These are phyloP conservation scores for Drosophila flavopinicola DNA, from an alignment of 2,888 invertebrate species.

Conservation along the genomic window DNA sequence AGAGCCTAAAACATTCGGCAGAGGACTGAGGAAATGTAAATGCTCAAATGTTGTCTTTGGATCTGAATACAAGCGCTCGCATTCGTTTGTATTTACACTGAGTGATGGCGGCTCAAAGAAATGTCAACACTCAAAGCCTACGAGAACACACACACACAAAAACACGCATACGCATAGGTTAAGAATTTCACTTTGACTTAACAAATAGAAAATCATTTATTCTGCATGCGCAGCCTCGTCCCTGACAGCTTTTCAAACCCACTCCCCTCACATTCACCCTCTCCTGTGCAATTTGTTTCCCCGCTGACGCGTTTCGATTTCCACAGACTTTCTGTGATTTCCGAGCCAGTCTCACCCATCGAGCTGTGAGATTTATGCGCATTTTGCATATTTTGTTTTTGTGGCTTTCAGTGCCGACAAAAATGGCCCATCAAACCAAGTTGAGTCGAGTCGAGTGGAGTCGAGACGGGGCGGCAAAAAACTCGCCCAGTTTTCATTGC, in stretches of 20 bases:
- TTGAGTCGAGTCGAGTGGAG: slow-evolving; percentile 5
- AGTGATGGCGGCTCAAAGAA: slow-evolving; percentile 78
- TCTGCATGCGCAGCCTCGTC: slow-evolving; percentile 62
- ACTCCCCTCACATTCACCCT: not conserved
- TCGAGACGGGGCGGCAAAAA: slow-evolving; percentile 11
- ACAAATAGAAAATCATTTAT: slow-evolving; percentile 81
- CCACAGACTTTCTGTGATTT: slow-evolving; percentile 57
- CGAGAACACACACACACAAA: slow-evolving; percentile 20
- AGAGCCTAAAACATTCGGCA: slow-evolving; percentile 46
- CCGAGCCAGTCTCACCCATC: slow-evolving; percentile 33
- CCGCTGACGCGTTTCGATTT: slow-evolving; percentile 69
- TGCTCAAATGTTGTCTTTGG: slow-evolving; percentile 62
- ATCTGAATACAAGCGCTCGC: slow-evolving; percentile 22
- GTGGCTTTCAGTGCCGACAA: slow-evolving; percentile 51
- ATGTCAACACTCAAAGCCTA: slow-evolving; percentile 75
- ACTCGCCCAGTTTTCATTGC: slow-evolving; percentile 70
- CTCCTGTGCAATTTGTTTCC: slow-evolving; percentile 38
- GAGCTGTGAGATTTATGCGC: slow-evolving; percentile 72
- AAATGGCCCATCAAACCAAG: slow-evolving; percentile 48
- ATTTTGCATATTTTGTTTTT: slow-evolving; percentile 74
- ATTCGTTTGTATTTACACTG: slow-evolving; percentile 54
- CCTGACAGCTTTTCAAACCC: slow-evolving; percentile 32
- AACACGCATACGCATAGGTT: slow-evolving; percentile 28
- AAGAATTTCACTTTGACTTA: slow-evolving; percentile 71
- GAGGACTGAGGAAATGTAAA: slow-evolving; percentile 66